phyloP scores from a whole-genome alignment of 2,888 invertebrate genomes.

The Melanostoma mellinum region DNA sequence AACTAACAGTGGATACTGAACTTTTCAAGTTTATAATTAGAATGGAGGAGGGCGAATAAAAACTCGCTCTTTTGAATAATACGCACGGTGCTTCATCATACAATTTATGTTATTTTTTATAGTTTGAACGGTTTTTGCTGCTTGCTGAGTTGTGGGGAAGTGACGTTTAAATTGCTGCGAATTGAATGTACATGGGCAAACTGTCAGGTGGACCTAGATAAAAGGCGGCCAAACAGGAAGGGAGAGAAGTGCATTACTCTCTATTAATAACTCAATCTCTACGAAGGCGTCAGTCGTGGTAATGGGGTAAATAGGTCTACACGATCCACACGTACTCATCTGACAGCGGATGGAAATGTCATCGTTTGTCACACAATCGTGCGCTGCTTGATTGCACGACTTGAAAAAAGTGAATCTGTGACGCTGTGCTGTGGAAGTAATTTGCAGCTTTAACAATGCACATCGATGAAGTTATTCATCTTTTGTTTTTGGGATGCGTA shows the following conservation, averaged over 20 bases:
- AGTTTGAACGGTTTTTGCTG: no score
- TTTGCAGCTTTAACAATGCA: slow-evolving; percentile 45
- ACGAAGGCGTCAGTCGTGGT: background rate
- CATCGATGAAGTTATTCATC: slow-evolving; percentile 9
- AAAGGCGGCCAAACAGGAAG: background rate
- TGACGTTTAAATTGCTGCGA: no score
- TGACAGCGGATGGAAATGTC: slow-evolving; percentile 26
- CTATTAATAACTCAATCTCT: no score
- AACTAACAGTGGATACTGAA: slow-evolving; percentile 7
- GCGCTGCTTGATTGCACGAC: slow-evolving; percentile 44
- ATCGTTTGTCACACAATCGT: slow-evolving; percentile 50
- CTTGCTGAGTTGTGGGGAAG: no score
- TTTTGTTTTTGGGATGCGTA: slow-evolving; percentile 23
- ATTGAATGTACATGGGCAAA: no score
- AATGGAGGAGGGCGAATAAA: background rate
- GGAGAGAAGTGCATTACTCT: no score
- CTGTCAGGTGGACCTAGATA: no score
- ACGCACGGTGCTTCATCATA: slow-evolving; percentile 11
- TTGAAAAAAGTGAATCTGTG: slow-evolving; percentile 37
- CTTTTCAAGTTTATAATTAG: slow-evolving; percentile 27
- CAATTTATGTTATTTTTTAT: no score
- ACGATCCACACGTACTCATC: background rate
- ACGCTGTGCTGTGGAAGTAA: slow-evolving; percentile 29
- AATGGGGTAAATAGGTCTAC: slow-evolving; percentile 32
- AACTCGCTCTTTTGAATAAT: slow-evolving; percentile 5